Evolutionary conservation across 2,888 invertebrate genomes (phyloP).

Genomic region (Pollenia angustigena): DNA sequence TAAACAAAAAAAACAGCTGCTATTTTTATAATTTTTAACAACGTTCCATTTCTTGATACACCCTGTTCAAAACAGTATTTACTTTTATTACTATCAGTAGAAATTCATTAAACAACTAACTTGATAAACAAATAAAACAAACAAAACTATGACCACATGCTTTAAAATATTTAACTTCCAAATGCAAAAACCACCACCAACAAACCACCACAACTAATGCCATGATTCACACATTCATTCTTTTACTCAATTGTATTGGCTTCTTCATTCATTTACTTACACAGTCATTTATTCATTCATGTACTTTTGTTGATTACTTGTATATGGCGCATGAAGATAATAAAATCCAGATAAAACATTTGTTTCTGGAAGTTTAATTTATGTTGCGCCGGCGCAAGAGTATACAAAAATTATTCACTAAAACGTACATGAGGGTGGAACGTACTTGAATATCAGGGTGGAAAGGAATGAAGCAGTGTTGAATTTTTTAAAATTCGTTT

Average conservation of each 20-base stretch:
- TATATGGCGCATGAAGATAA: slow-evolving; percentile 56
- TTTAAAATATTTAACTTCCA: slow-evolving; percentile 30
- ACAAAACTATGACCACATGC: slow-evolving; percentile 51
- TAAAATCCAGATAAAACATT: slow-evolving; percentile 51
- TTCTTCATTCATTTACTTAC: slow-evolving; percentile 1
- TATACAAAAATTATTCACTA: background rate
- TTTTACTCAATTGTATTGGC: background rate
- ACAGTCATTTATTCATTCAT: slow-evolving; percentile 19
- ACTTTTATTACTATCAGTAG: background rate
- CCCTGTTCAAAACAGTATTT: background rate
- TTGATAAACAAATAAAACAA: slow-evolving; percentile 12
- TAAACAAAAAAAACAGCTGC: no score
- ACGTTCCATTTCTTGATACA: background rate
- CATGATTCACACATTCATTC: background rate
- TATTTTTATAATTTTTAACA: no score
- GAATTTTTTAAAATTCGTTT: background rate
- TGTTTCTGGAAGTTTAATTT: slow-evolving; percentile 55
- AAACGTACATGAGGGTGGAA: background rate
- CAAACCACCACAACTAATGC: slow-evolving; percentile 28
- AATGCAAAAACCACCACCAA: slow-evolving; percentile 35
- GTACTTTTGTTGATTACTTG: slow-evolving; percentile 34
- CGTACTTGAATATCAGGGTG: background rate
- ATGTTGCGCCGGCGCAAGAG: slow-evolving; percentile 52
- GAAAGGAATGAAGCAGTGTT: background rate
- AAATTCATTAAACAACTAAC: slow-evolving; percentile 28